Evolutionary conservation across 1,140 invertebrate genomes (phyloP), one percentile per base, ranked within the genome.

Genomic region (Heliothis subflexa): DNA sequence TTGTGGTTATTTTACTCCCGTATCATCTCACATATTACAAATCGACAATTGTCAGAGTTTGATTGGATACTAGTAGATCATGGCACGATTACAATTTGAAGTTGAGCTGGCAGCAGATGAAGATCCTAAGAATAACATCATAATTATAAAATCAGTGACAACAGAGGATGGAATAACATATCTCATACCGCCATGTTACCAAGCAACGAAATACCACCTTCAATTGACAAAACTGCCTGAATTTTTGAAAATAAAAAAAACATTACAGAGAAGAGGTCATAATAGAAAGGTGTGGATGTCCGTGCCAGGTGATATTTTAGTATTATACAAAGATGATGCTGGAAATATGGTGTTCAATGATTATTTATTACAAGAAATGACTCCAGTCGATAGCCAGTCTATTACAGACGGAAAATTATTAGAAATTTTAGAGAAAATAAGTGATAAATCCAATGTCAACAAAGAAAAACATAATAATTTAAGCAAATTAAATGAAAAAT

Each of bases 331-430:
- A 59, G 78, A 80, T 80, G 64, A 59, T 73, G 18, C 78, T 80
- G 78, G 72, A 71, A 80, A 80, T 75, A 80, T 80, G 18, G 14
- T 80, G 40, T 80, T 80, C 52, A 80, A 80, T 80, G 61, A 80
- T 52, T 70, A 80, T 71, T 80, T 80, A 70, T 80, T 80, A 73
- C 78, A 79, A 79, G 78, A 79, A 79, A 47, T 54, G 12, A 62
- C 78, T 66, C 45, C 40, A 79, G 71, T 21, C 47, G 40, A 21
- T 55, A 79, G 78, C 25, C 78, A 79, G 74, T 66, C 55, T 59
- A 59, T 12, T 59, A 21, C 5, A 13, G 55, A 59, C 57, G 68
- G 21, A 61, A 78, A 78, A 78, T 72, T 78, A 54, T 78, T 78
- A 12, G 66, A 78, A 79, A 79, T 79, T 68, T 74, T 79, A 55